Percentiles rank a stretch among this genome's conserved stretches.
phyloP scores from a whole-genome alignment of 2,113 vertebrate genomes.

The Rhinoderma darwinii region DNA sequence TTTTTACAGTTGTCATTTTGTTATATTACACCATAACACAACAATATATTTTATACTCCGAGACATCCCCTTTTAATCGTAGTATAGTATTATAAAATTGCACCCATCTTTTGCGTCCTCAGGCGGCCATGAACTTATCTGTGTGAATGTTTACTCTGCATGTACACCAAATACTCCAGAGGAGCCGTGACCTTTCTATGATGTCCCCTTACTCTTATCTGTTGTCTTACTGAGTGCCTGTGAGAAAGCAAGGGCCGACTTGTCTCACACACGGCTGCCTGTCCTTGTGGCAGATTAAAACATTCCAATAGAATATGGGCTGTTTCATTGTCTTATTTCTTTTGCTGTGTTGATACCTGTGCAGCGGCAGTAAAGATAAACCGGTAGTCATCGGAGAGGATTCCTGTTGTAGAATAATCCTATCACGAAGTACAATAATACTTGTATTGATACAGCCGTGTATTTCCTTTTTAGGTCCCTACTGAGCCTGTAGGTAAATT shows the following conservation, averaged over 20 bases:
- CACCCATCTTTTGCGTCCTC: not conserved
- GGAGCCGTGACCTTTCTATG: slow-evolving; percentile 54
- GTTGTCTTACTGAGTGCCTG: slow-evolving; percentile 46
- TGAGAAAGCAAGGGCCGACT: slow-evolving; percentile 69
- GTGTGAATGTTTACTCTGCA: not conserved
- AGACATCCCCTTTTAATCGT: not conserved
- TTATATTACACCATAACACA: not conserved
- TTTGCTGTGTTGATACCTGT: not conserved
- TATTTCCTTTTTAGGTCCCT: not conserved
- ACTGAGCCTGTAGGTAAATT: not conserved
- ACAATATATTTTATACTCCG: not conserved
- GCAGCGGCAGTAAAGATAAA: not conserved
- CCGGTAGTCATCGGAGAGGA: not conserved
- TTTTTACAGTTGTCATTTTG: not conserved
- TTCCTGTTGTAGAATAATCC: not conserved
- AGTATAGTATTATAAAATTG: not conserved
- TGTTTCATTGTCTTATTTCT: slow-evolving; percentile 58
- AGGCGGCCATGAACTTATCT: not conserved
- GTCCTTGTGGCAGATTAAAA: slow-evolving; percentile 75
- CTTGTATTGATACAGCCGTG: not conserved
- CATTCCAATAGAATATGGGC: slow-evolving; percentile 73
- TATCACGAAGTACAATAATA: not conserved
- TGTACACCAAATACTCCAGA: slow-evolving; percentile 16
- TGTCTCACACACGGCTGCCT: slow-evolving; percentile 69
- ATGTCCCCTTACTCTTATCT: slow-evolving; percentile 60